Evolutionary conservation across 1,140 invertebrate genomes (phyloP), one percentile per base, ranked within the genome.

Genomic region (Sitobion miscanthi): DNA sequence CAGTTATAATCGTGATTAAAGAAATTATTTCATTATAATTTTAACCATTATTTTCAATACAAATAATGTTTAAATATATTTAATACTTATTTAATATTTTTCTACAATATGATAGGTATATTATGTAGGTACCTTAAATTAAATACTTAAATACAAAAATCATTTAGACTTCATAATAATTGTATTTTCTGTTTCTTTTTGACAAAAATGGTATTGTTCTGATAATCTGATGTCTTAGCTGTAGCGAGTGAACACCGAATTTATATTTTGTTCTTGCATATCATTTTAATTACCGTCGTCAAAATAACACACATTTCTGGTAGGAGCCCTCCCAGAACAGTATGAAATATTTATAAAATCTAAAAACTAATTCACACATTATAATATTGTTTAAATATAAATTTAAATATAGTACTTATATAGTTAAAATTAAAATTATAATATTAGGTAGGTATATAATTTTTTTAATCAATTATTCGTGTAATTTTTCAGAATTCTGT

Each of bases 261-360:
- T 62, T 11, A 62, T 62, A 42, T 42, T 42, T 77, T 2, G 14
- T 14, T 35, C 20, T 77, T n/a, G 30, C 3, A 17, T 77, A 17
- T 14, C 30, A 77, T 4, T n/a, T 17, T 20, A 77, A n/a, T 77
- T 4, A 77, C 14, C 17, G 62, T 20, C 11, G 4, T n/a, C 30
- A 20, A 77, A n/a, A 35, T n/a, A n/a, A 77, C 30, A 77, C 30
- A n/a, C 3, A 17, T 77, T 0, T 77, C 14, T 1, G 2, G 14
- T 35, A 14, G n/a, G 2, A n/a, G 1, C n/a, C 0, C 1, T 20
- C 1, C 4, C 2, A 17, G n/a, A 77, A 6, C 25, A 77, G 21
- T 17, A n/a, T n/a, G n/a, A 77, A n/a, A 77, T 77, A 77, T 77
- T n/a, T n/a, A 17, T n/a, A n/a, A n/a, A 77, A 77, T 23, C n/a